Base-by-base conservation (phyloP, 1,140 invertebrate genomes). In the Chymomyza costata region DNA sequence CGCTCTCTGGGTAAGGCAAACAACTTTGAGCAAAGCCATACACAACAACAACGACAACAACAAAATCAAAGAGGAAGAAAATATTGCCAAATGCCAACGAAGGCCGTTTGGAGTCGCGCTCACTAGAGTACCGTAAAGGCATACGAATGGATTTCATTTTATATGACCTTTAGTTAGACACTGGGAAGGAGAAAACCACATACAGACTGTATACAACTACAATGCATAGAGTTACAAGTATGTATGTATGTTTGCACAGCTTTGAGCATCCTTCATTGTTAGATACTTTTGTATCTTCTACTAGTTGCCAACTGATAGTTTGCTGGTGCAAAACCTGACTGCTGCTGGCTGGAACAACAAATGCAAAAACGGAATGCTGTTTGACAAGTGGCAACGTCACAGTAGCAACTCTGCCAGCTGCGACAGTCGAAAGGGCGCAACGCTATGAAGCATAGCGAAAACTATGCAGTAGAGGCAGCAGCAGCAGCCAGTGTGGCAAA, bases 71-170 rank as follows among this genome's bases (percentile, higher is more conserved):
- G n/a, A n/a, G n/a, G n/a, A 34, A 34, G 11, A 10, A 25, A 34
- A 14, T 65, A 60, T 69, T 48, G 57, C 60, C 66, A 70, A 70
- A 70, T 70, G 67, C 67, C 67, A 70, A 39, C 56, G 67, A 70
- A 70, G 67, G 67, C 61, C 67, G 66, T 70, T 70, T 34, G 32
- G 10, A 8, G 32, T 13, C 13, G 8, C 56, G 25, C 35, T 44
- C 21, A 32, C 35, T 53, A 70, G 69, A 70, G 66, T 70, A 70
- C 67, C 67, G 67, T 70, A 70, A 65, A 70, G 60, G 49, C 45
- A 25, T 25, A 8, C 3, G 21, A 25, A 25, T 25, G 21, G 21
- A 3, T 25, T 25, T 5, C 21, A 25, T 25, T 25, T 25, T 3
- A 3, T n/a, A n/a, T n/a, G n/a, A n/a, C n/a, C n/a, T n/a, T n/a